Conservation (phyloP, 2,888 invertebrate species). For the Pristionchus japonicus region DNA sequence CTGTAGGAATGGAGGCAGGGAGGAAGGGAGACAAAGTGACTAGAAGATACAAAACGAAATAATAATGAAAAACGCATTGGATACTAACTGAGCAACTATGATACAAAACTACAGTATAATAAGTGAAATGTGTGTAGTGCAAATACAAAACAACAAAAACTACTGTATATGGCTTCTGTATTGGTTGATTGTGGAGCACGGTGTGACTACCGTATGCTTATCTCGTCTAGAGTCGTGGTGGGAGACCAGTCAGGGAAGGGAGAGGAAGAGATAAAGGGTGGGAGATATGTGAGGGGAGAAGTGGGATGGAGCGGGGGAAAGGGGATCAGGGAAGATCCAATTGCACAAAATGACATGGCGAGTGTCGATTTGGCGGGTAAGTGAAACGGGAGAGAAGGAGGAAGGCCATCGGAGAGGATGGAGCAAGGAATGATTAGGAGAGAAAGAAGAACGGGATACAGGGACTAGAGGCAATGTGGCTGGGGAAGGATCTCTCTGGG, state of each 20-base stretch:
- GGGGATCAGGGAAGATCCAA: background rate
- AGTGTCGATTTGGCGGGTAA: background rate
- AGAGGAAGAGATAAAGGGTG: background rate
- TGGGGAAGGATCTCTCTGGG: background rate
- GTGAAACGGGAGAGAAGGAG: background rate
- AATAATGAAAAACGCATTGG: background rate
- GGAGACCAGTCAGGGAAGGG: conserved; percentile 3
- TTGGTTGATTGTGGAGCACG: conserved; percentile 5
- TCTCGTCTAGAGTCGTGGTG: conserved; percentile 34
- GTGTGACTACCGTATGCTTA: conserved; percentile 4
- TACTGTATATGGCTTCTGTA: conserved; percentile 28
- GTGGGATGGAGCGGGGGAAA: background rate
- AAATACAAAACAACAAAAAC: background rate
- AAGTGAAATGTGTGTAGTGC: conserved; percentile 6
- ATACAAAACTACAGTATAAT: conserved; percentile 26
- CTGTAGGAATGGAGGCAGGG: conserved; percentile 9
- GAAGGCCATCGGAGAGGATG: too few relatives aligned
- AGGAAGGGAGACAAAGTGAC: background rate
- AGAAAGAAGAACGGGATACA: too few relatives aligned
- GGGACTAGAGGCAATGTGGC: too few relatives aligned
- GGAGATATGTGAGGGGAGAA: background rate
- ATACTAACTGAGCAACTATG: background rate
- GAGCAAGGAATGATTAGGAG: background rate
- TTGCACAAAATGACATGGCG: background rate
- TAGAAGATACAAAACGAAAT: conserved; percentile 10